Evolutionary conservation across 2,113 vertebrate genomes (phyloP).

Genomic region (Spermophilus dauricus): DNA sequence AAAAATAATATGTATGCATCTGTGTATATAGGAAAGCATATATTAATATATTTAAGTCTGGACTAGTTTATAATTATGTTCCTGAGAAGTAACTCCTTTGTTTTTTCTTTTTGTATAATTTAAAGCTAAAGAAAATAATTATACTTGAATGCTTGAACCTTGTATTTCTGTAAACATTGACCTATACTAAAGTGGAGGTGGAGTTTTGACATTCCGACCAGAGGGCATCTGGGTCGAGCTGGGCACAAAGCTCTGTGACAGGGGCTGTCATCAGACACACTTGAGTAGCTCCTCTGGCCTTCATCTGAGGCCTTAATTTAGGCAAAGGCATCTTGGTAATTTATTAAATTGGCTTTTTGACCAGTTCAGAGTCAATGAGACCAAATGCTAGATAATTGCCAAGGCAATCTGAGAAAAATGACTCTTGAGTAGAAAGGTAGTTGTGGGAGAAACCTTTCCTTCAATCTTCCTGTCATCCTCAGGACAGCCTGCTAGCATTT

Average conservation of each 20-base stretch:
- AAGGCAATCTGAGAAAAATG: conserved; percentile 55
- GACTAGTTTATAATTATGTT: neutral
- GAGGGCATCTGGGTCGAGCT: neutral
- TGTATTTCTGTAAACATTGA: neutral
- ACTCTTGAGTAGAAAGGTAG: neutral
- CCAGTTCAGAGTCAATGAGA: conserved; percentile 57
- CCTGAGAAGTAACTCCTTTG: neutral
- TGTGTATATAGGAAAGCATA: neutral
- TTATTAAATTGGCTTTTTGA: conserved; percentile 80
- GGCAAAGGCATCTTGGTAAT: conserved; percentile 65
- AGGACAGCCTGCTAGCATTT: neutral
- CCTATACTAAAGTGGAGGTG: neutral
- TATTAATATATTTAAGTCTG: neutral
- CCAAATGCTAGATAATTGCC: conserved; percentile 74
- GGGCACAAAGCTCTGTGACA: neutral
- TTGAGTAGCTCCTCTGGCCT: neutral
- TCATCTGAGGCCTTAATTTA: conserved; percentile 52
- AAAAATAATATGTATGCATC: neutral
- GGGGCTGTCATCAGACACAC: neutral
- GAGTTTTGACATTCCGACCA: neutral
- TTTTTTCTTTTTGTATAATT: neutral
- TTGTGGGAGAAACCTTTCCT: neutral
- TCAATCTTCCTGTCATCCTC: neutral
- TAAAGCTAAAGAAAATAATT: conserved; percentile 31
- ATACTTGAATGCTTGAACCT: neutral